A percentile compares a stretch with the other conserved stretches of the same genome.
Conservation (phyloP, 2,113 vertebrate genomes). For the Sylvia atricapilla region DNA sequence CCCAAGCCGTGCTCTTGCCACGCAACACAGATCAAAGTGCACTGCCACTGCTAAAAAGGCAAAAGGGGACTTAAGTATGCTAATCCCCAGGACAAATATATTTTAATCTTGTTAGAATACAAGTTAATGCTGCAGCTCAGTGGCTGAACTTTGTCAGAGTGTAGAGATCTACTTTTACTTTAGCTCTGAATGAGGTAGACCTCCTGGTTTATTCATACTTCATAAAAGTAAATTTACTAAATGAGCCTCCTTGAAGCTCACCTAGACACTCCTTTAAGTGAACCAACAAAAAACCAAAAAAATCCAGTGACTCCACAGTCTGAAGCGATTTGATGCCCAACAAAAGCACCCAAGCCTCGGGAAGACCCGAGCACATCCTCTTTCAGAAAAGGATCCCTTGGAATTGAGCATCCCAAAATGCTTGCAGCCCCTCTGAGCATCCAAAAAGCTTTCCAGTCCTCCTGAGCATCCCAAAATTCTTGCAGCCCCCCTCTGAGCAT, state of each 20-base stretch:
- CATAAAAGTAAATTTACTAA: slow-evolving; percentile 72
- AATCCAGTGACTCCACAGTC: not conserved
- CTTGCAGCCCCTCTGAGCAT: not conserved
- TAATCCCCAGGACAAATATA: slow-evolving; percentile 99
- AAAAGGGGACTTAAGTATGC: slow-evolving; percentile 95
- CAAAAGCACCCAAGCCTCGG: not conserved
- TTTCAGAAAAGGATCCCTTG: not conserved
- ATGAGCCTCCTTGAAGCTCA: slow-evolving; percentile 49
- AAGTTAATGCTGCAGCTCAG: slow-evolving; percentile 98
- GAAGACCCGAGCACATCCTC: not conserved
- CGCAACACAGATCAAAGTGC: slow-evolving; percentile 98
- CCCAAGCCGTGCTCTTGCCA: slow-evolving; percentile 91
- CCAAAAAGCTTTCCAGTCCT: not conserved
- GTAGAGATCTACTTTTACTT: slow-evolving; percentile 89
- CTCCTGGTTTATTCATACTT: slow-evolving; percentile 76
- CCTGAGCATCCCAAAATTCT: not conserved
- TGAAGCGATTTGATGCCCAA: not conserved
- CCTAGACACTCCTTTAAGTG: slow-evolving; percentile 9
- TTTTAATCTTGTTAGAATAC: slow-evolving; percentile 99
- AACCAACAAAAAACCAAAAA: slow-evolving; percentile 24
- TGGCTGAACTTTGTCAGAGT: slow-evolving; percentile 91
- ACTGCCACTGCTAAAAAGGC: slow-evolving; percentile 87
- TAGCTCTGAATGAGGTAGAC: slow-evolving; percentile 81
- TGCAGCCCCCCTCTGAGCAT: not conserved
- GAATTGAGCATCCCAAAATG: not conserved